Percentiles rank a stretch among this genome's conserved stretches.
phyloP scores from a whole-genome alignment of 2,113 vertebrate species.

The Cryptotis parvus region DNA sequence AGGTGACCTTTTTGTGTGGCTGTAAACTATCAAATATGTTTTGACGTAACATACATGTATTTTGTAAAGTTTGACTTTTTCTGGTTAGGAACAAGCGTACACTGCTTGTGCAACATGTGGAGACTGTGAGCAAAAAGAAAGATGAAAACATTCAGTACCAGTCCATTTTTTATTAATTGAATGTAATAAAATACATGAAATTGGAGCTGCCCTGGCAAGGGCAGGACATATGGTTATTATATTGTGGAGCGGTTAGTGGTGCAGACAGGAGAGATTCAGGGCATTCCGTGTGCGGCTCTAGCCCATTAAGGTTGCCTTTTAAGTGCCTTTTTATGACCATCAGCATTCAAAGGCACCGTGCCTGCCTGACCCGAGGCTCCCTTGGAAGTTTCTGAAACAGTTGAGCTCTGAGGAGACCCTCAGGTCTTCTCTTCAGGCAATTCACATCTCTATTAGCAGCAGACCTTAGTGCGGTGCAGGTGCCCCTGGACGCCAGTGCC shows the following conservation, averaged over 20 bases:
- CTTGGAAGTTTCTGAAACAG: neutral
- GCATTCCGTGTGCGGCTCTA: slow-evolving; percentile 33
- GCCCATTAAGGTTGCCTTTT: slow-evolving; percentile 38
- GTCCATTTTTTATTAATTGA: slow-evolving; percentile 59
- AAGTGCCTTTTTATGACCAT: slow-evolving; percentile 61
- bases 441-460: fast-evolving
- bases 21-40: neutral
- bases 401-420: neutral
- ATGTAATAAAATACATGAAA: slow-evolving; percentile 40
- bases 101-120: slow-evolving; percentile 42
- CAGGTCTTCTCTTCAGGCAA: neutral
- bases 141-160: neutral
- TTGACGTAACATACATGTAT: neutral
- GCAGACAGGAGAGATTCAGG: slow-evolving; percentile 43
- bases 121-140: slow-evolving; percentile 48
- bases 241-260: slow-evolving; percentile 27
- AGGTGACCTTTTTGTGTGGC: neutral
- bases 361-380: neutral
- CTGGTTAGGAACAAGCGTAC: neutral
- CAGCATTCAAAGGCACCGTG: neutral
- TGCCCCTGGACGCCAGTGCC: no score
- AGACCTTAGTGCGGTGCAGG: neutral
- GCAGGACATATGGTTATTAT: slow-evolving; percentile 46
- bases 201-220: slow-evolving; percentile 46
- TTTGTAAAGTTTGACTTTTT: slow-evolving; percentile 24